Evolutionary conservation across 2,113 vertebrate genomes (phyloP), one percentile per base, ranked within the genome.

Genomic region (Turnix velox): DNA sequence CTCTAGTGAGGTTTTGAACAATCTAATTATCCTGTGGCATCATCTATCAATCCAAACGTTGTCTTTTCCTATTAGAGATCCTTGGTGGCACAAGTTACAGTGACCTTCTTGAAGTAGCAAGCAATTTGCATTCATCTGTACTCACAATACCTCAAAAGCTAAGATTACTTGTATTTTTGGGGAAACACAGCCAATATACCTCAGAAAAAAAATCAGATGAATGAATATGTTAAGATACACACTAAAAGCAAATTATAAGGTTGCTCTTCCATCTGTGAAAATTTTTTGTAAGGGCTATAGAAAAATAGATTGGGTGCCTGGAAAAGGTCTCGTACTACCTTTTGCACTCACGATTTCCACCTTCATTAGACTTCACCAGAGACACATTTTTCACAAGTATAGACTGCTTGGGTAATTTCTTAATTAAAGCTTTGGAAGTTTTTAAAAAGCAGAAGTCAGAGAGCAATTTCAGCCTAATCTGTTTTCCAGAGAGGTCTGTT

Each of bases 391-490:
- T 89, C 61, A 90, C 48, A 74, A 85, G 20, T 76, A 96, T 71
- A 76, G 92, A 78, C 78, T 66, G 87, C 74, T 71, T 80, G 49
- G 82, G 35, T 93, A 94, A 90, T 82, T 97, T 82, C 68, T 94
- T 96, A 96, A 95, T 96, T 95, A 96, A 96, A 96, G 48, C 52
- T 94, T 96, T 81, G 72, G 90, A 93, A 77, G 76, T 73, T 81
- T 96, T 96, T 95, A 65, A 89, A 93, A 90, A 61, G 23, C 39
- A 8, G 51, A 81, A 67, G 54, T 92, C 90, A 95, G 71, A 28
- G 71, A 92, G 68, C 57, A 84, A 85, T 87, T 94, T 94, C 79
- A 92, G 31, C 43, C 59, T 94, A 77, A 95, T 96, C 43, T 93
- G 52, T 69, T 95, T 90, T 69, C 88, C 62, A 76, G 87, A 87